Base-by-base conservation (phyloP, 2,888 invertebrate species). In the Rhingia rostrata region DNA sequence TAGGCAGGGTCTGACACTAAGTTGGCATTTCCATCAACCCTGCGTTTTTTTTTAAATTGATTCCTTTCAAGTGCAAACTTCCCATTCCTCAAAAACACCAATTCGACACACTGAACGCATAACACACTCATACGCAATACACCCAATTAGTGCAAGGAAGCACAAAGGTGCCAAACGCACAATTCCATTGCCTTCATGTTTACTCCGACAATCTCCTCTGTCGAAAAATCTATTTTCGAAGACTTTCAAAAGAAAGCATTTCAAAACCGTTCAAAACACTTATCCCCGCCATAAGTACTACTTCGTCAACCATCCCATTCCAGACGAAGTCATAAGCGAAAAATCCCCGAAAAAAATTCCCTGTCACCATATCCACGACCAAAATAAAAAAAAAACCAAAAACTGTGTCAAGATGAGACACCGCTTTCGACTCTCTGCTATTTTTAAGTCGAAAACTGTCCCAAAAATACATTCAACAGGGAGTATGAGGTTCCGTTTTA, bases 321-420 rank as follows among this genome's bases (percentile, higher is more conserved):
- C 69, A 69, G 56, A 22, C 58, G 7, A 4, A 4, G n/a, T n/a
- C 30, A 10, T 41, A 12, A 9, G 4, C 22, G 22, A 9, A 43
- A 12, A 33, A 14, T 4, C 37, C 35, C 69, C 12, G 35, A 58
- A 12, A 49, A 2, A 22, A 22, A 22, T 22, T 22, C 22, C 22
- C 22, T 22, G n/a, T n/a, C n/a, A n/a, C n/a, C n/a, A n/a, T n/a
- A 22, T 22, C 22, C 22, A 22, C 22, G 22, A 30, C 69, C 58
- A 35, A 43, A 45, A 37, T 30, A 7, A 35, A 12, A 12, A 6
- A 12, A 30, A 12, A 6, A 39, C 39, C 22, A 54, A 37, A 58
- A 69, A 58, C 58, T 69, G 69, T 69, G 69, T 69, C 69, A 69
- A 69, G 69, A 69, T 69, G 69, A 69, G 56, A 33, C 45, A 47